phyloP scores from a whole-genome alignment of 2,113 vertebrate genomes.

The Muntiacus muntjak region DNA sequence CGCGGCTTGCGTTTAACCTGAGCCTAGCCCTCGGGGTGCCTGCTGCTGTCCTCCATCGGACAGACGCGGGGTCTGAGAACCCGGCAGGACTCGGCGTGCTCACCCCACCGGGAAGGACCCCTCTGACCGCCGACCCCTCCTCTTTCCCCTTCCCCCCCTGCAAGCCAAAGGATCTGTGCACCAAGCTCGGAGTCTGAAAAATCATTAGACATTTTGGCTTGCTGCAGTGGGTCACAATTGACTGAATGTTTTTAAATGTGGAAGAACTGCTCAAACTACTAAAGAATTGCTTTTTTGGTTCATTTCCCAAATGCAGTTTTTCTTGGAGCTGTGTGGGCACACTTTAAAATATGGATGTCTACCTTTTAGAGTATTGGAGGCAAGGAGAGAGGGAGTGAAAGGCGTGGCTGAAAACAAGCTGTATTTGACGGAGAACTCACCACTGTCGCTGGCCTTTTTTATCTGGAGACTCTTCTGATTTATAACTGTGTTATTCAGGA shows the following conservation, averaged over 20 bases:
- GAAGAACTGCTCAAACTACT: background rate
- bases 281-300: background rate
- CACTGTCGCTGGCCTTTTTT: background rate
- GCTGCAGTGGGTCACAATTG: background rate
- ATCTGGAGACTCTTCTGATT: background rate
- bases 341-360: background rate
- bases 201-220: background rate
- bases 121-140: background rate
- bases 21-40: background rate
- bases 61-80: background rate
- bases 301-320: background rate
- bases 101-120: too few relatives aligned
- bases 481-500: background rate
- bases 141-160: background rate
- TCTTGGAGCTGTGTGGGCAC: background rate
- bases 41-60: background rate
- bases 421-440: background rate
- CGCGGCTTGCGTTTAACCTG: background rate
- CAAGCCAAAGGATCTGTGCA: background rate
- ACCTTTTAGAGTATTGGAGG: background rate
- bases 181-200: background rate
- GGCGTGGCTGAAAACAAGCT: background rate
- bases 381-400: background rate
- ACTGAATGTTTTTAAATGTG: background rate
- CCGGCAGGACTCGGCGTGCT: accelerated